These are phyloP conservation scores for Thamnophis elegans DNA, from an alignment of 2,797 vertebrate species.

Conservation along the genomic window DNA sequence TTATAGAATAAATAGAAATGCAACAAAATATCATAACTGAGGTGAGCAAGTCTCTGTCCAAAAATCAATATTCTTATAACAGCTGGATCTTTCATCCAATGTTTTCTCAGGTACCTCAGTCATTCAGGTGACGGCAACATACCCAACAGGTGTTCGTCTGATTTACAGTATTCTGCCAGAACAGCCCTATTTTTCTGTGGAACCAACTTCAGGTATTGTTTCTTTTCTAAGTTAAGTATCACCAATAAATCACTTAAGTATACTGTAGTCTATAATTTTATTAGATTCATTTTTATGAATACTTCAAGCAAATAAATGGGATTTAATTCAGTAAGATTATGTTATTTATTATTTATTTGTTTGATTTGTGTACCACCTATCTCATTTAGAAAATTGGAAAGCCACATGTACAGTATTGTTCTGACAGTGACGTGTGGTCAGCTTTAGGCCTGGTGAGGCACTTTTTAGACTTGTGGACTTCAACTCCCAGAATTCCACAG, in stretches of 20 bases:
- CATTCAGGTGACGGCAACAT: slow-evolving; percentile 89
- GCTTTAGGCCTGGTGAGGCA: no score
- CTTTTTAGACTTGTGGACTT: no score
- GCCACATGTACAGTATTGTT: not conserved
- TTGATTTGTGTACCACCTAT: not conserved
- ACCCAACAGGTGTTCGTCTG: slow-evolving; percentile 90
- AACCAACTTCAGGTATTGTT: slow-evolving; percentile 88
- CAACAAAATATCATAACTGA: not conserved
- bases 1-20: not conserved
- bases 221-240: not conserved
- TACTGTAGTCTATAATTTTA: not conserved
- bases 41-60: no score
- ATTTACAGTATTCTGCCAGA: slow-evolving; percentile 89
- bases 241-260: not conserved
- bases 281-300: not conserved
- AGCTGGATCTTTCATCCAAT: not conserved
- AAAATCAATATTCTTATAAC: not conserved
- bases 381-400: not conserved
- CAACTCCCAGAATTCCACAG: no score
- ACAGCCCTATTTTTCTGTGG: slow-evolving; percentile 95
- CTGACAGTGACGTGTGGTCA: no score
- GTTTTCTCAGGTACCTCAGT: slow-evolving; percentile 85
- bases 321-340: not conserved
- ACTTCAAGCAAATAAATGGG: not conserved
- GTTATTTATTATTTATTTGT: not conserved